Evolutionary conservation across 2,888 invertebrate species (phyloP), one percentile per base, ranked within the genome.

Genomic region (Oxyteleia sp.): DNA sequence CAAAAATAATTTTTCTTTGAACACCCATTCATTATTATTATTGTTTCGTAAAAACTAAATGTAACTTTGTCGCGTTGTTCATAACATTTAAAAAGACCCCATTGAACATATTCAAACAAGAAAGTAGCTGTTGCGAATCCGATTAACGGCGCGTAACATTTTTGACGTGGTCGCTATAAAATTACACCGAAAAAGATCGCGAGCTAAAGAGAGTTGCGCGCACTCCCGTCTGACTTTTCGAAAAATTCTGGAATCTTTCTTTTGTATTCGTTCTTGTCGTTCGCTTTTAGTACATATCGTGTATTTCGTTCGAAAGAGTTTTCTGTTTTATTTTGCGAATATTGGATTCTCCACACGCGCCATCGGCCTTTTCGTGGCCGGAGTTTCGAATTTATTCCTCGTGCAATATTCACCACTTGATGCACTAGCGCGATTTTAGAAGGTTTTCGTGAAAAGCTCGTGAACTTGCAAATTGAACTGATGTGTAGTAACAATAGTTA

Each of bases 331-430:
- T 84, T 79, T 84, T 59, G 18, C 51, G 79, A 79, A 79, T 79
- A 84, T 80, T 79, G 75, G 82, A 88, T 89, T 87, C 87, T 74
- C 69, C 80, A 85, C 89, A 88, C 86, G 87, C 85, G 69, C 68
- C 71, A 74, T 75, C 85, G 71, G 74, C 69, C 53, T 74, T 69
- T 82, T 64, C 72, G 76, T 69, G 84, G 76, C 64, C 55, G 71
- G 84, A 85, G 85, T 88, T 88, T 87, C 85, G 87, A 89, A 88
- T 89, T 88, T 88, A 89, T 87, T 87, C 61, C 68, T 59, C 68
- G 64, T 74, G 29, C 75, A 79, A 75, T 83, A 79, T 79, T 79
- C 74, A 61, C 78, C 64, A 69, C 66, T 72, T 74, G 68, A 74
- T 74, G 72, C 79, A 69, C 68, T 55, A 55, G 53, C 45, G 63